Percentiles rank a stretch among this genome's conserved stretches.
phyloP scores from a whole-genome alignment of 2,888 invertebrate species.

The Cecidostiba fungosa region DNA sequence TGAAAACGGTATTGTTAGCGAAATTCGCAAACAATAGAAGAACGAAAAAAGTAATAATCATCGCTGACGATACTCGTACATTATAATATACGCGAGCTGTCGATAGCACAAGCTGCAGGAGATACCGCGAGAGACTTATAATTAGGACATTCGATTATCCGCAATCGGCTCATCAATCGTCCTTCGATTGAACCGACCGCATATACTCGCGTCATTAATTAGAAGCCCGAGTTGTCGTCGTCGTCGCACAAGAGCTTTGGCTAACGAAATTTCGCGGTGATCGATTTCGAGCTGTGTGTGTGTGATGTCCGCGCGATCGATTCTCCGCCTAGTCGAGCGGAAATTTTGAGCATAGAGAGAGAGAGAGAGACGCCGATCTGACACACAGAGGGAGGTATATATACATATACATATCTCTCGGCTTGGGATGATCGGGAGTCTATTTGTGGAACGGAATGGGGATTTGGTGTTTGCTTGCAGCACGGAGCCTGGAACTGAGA shows the following conservation, averaged over 20 bases:
- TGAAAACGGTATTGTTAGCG: neutral
- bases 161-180: conserved; percentile 49
- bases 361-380: neutral
- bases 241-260: neutral
- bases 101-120: neutral
- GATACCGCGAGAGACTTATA: neutral
- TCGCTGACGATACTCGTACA: neutral
- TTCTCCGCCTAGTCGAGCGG: neutral
- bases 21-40: neutral
- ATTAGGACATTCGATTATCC: conserved; percentile 52
- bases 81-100: neutral
- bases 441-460: conserved; percentile 11
- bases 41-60: neutral
- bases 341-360: conserved; percentile 13
- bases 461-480: neutral
- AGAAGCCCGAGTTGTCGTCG: neutral
- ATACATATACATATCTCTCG: neutral
- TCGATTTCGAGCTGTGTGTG: neutral
- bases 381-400: neutral
- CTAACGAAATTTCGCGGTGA: conserved; percentile 41
- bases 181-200: conserved; percentile 48
- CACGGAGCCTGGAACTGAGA: too few species aligned
- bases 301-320: neutral
- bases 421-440: neutral
- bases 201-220: conserved; percentile 22